These are phyloP conservation scores for Paragorgia papillata DNA, from an alignment of 92 coral and sea anemone genomes.

Conservation along the genomic window DNA sequence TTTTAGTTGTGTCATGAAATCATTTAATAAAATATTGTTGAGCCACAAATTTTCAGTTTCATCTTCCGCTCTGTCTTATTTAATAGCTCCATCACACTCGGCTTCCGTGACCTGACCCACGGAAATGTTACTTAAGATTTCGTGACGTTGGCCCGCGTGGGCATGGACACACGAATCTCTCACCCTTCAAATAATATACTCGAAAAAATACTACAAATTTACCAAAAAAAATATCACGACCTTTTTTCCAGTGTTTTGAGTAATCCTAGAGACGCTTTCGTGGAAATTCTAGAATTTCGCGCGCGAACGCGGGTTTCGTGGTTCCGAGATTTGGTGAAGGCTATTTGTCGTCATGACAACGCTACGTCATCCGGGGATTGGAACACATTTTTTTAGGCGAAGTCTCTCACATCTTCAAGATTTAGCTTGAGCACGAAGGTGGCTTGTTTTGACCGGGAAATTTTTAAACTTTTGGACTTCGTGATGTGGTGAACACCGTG, in stretches of 20 bases:
- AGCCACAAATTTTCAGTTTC: too few relatives aligned
- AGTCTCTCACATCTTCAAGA: neutral
- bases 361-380: slow-evolving; percentile 47
- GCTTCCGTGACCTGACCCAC: too few relatives aligned
- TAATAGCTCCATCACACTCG: too few relatives aligned
- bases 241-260: neutral
- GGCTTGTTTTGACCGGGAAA: neutral
- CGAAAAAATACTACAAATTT: neutral
- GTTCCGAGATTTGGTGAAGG: slow-evolving; percentile 1
- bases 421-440: neutral
- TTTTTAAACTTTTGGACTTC: neutral
- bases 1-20: too few relatives aligned
- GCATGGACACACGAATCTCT: too few relatives aligned
- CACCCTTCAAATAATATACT: too few relatives aligned
- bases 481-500: neutral
- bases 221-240: neutral
- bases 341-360: slow-evolving; percentile 26
- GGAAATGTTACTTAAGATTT: too few relatives aligned
- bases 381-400: slow-evolving; percentile 29
- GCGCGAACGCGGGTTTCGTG: slow-evolving; percentile 11
- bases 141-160: too few relatives aligned
- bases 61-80: too few relatives aligned
- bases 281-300: slow-evolving; percentile 2
- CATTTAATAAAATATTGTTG: too few relatives aligned
- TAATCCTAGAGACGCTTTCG: too few relatives aligned